phyloP scores from a whole-genome alignment of 2,888 invertebrate genomes.

The Ormyrus thymus region DNA sequence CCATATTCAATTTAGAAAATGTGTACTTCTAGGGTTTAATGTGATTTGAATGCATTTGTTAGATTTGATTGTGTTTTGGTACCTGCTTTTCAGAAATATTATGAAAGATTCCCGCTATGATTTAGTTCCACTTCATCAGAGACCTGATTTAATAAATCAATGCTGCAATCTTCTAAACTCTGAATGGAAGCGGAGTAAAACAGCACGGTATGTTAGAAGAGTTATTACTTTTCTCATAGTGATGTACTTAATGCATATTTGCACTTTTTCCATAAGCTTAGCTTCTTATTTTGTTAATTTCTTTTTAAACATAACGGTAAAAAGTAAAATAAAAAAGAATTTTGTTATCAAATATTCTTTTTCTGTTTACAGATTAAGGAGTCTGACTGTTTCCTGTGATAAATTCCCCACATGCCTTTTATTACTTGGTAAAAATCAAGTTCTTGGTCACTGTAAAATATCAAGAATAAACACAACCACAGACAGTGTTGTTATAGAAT shows the following conservation, averaged over 20 bases:
- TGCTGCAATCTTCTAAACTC: slow-evolving; percentile 87
- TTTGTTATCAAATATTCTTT: slow-evolving; percentile 8
- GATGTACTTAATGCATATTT: slow-evolving; percentile 13
- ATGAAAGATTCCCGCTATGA: slow-evolving; percentile 66
- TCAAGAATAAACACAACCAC: slow-evolving; percentile 83
- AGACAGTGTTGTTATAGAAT: slow-evolving; percentile 87
- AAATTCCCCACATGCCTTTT: slow-evolving; percentile 84
- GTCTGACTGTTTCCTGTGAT: slow-evolving; percentile 84
- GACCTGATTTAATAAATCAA: slow-evolving; percentile 82
- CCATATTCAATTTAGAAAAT: slow-evolving; percentile 14
- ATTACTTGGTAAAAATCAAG: slow-evolving; percentile 77
- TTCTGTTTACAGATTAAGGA: slow-evolving; percentile 78
- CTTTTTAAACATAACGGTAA: slow-evolving; percentile 11
- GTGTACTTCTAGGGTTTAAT: slow-evolving; percentile 30
- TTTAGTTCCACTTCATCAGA: slow-evolving; percentile 83
- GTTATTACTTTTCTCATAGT: slow-evolving; percentile 35
- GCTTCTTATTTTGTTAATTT: slow-evolving; percentile 21
- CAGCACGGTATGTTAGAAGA: slow-evolving; percentile 78
- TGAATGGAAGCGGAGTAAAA: slow-evolving; percentile 91
- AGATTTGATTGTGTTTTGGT: slow-evolving; percentile 49
- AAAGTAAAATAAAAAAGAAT: not conserved
- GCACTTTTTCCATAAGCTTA: slow-evolving; percentile 19
- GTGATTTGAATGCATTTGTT: slow-evolving; percentile 38
- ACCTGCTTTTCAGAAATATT: slow-evolving; percentile 61
- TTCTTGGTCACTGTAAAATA: slow-evolving; percentile 89